These are phyloP conservation scores for Sitobion miscanthi DNA, from an alignment of 1,140 invertebrate genomes.

Conservation along the genomic window DNA sequence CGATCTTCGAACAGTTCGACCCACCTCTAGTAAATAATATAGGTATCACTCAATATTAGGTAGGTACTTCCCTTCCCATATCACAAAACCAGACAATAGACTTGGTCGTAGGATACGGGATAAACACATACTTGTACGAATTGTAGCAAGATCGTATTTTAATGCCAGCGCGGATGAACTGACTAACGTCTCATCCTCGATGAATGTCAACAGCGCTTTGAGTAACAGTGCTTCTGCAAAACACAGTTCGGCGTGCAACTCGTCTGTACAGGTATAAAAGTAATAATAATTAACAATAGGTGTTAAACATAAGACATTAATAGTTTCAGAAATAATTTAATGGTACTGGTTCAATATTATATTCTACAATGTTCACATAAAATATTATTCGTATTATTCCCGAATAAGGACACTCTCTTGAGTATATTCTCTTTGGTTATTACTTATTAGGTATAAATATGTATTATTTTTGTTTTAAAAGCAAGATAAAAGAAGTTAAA, in stretches of 20 bases:
- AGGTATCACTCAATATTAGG: too few relatives aligned
- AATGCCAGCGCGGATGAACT: conserved; percentile 93
- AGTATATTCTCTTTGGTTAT: too few relatives aligned
- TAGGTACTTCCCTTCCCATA: too few relatives aligned
- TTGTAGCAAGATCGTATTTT: conserved; percentile 92
- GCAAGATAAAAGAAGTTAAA: background rate
- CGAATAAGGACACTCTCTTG: background rate
- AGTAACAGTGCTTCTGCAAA: conserved; percentile 90
- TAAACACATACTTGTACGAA: conserved; percentile 82
- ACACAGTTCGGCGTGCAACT: conserved; percentile 94
- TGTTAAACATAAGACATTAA: background rate
- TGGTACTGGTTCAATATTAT: background rate
- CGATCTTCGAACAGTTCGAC: too few relatives aligned
- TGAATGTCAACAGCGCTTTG: conserved; percentile 87
- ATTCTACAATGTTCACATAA: background rate
- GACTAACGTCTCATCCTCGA: conserved; percentile 93
- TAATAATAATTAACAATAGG: conserved; percentile 8
- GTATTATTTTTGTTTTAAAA: background rate
- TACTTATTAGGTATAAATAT: background rate
- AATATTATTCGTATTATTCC: background rate
- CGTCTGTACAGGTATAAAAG: conserved; percentile 66
- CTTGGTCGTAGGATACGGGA: background rate
- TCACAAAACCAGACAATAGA: too few relatives aligned
- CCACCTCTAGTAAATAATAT: too few relatives aligned
- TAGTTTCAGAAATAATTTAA: background rate